A percentile compares a stretch with the other conserved stretches of the same genome.
These are phyloP conservation scores for Polydrusus pterygomalis DNA, from an alignment of 2,888 invertebrate species.

Conservation along the genomic window DNA sequence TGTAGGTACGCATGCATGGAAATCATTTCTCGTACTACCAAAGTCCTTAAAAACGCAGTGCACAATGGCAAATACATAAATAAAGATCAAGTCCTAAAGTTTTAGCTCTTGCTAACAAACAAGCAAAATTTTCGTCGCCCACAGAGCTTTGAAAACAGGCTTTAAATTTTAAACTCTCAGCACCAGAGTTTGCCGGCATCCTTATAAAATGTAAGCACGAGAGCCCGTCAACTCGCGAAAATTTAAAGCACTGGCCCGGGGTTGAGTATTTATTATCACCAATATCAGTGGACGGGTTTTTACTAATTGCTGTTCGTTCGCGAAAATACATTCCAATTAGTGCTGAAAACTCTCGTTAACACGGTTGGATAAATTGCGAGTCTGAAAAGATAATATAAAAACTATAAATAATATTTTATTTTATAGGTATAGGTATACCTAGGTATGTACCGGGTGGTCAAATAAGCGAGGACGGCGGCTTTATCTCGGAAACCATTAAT, in stretches of 20 bases:
- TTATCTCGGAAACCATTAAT: too few relatives aligned
- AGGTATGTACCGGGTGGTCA: too few relatives aligned
- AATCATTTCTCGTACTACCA: neutral
- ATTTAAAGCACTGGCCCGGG: constrained; percentile 24
- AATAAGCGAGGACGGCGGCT: too few relatives aligned
- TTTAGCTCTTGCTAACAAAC: constrained; percentile 48
- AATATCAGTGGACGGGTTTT: constrained; percentile 52
- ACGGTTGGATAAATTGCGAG: constrained; percentile 38
- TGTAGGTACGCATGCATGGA: too few relatives aligned
- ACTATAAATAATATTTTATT: constrained; percentile 43
- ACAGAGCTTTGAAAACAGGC: constrained; percentile 44
- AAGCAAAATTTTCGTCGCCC: constrained; percentile 53
- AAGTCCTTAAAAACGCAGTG: constrained; percentile 35
- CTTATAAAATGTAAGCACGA: constrained; percentile 11
- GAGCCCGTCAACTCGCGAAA: constrained; percentile 1
- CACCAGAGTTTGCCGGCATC: constrained; percentile 28
- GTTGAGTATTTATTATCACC: constrained; percentile 48
- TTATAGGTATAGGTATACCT: neutral
- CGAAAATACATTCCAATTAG: constrained; percentile 55
- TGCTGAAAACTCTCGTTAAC: constrained; percentile 48
- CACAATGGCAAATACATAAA: constrained; percentile 49
- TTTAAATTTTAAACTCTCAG: constrained; percentile 42
- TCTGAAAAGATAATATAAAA: constrained; percentile 27
- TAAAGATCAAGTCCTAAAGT: constrained; percentile 46
- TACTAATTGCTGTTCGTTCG: constrained; percentile 50